Percentiles rank a stretch among this genome's conserved stretches.
Conservation (phyloP, 2,888 invertebrate genomes). For the Callimorpha dominula region DNA sequence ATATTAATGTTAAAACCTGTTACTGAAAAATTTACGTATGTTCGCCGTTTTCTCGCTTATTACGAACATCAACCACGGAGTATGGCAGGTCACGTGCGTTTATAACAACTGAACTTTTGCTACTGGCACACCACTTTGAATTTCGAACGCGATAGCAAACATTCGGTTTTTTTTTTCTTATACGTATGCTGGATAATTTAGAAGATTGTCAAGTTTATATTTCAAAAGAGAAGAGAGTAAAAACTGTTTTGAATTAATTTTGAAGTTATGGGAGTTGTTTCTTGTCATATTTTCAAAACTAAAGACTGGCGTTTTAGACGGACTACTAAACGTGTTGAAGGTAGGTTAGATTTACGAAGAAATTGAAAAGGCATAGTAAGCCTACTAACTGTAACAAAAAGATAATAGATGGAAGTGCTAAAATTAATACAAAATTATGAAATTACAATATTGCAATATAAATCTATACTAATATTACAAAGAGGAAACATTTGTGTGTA, state of each 20-base stretch:
- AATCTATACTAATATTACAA: no score
- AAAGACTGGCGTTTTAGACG: no score
- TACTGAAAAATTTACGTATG: constrained; percentile 33
- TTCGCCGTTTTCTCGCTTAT: constrained; percentile 40
- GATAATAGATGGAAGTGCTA: no score
- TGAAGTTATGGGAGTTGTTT: no score
- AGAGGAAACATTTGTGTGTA: no score
- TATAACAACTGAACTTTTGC: constrained; percentile 73
- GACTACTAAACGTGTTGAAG: no score
- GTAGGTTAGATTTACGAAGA: no score
- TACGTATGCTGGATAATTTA: not conserved
- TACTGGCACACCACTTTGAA: constrained; percentile 55
- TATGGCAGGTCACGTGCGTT: constrained; percentile 66
- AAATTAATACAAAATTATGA: no score
- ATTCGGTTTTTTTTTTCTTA: constrained; percentile 23
- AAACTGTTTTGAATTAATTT: not conserved
- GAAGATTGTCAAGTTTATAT: not conserved
- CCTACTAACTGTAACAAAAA: no score
- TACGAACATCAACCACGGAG: constrained; percentile 46
- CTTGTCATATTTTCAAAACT: no score
- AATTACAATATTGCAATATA: no score
- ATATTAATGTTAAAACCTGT: constrained; percentile 17
- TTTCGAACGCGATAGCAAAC: constrained; percentile 41
- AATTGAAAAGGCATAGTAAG: no score
- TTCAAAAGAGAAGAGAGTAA: not conserved